phyloP scores from a whole-genome alignment of 1,140 invertebrate genomes.

The Eueides isabella region DNA sequence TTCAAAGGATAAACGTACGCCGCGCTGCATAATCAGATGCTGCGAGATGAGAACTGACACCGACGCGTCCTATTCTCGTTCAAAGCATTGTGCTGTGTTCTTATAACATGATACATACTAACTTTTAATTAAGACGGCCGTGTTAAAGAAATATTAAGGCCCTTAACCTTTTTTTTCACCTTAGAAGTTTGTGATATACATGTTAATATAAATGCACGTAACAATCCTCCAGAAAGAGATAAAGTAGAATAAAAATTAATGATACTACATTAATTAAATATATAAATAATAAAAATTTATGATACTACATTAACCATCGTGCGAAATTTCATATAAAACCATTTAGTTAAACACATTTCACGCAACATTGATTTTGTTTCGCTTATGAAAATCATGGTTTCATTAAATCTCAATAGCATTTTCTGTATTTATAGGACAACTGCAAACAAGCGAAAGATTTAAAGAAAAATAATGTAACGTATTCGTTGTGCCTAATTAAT shows the following conservation, averaged over 20 bases:
- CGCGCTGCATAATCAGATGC: slow-evolving; percentile 19
- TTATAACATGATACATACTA: background rate
- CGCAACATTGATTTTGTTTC: background rate
- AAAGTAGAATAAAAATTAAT: too few species aligned
- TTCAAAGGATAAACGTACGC: slow-evolving; percentile 23
- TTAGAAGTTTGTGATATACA: too few species aligned
- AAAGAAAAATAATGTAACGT: too few species aligned
- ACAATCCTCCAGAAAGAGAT: too few species aligned
- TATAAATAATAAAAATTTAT: too few species aligned
- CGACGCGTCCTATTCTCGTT: background rate
- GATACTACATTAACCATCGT: too few species aligned
- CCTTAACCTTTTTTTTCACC: too few species aligned
- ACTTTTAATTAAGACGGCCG: background rate
- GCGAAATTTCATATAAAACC: background rate
- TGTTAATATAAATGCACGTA: too few species aligned
- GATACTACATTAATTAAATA: too few species aligned
- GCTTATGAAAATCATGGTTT: background rate
- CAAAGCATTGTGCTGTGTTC: background rate
- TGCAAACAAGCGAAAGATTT: too few species aligned
- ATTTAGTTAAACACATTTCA: background rate
- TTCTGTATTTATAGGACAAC: too few species aligned
- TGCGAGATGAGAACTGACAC: background rate
- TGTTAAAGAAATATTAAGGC: background rate
- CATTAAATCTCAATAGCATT: background rate
- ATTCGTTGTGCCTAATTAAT: too few species aligned